A percentile compares a stretch with the other conserved stretches of the same genome.
Evolutionary conservation across 2,888 invertebrate species (phyloP).

Genomic region (Hyalella azteca): DNA sequence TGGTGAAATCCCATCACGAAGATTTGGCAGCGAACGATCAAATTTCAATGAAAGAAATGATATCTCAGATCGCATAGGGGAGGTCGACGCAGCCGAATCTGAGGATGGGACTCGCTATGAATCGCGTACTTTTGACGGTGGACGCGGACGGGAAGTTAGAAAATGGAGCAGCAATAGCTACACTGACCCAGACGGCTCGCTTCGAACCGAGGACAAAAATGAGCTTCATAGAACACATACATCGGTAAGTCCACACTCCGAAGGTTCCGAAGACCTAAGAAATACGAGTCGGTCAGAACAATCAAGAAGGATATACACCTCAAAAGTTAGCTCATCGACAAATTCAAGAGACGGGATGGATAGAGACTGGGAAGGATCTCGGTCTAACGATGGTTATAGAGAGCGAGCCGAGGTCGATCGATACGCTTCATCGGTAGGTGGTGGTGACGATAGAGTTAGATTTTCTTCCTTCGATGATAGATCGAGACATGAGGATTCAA

Average conservation of each 20-base stretch:
- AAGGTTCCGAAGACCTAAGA: not conserved
- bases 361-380: slow-evolving; percentile 8
- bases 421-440: not conserved
- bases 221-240: not conserved
- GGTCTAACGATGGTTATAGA: not conserved
- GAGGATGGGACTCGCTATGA: slow-evolving; percentile 14
- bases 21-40: not conserved
- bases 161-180: slow-evolving; percentile 8
- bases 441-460: not conserved
- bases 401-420: not conserved
- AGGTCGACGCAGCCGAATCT: not conserved
- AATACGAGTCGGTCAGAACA: slow-evolving; percentile 5
- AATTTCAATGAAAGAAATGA: not conserved
- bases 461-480: slow-evolving; percentile 20
- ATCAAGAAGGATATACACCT: not conserved
- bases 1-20: not conserved
- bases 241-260: not conserved
- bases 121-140: slow-evolving; percentile 7
- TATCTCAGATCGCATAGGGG: not conserved
- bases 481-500: not conserved
- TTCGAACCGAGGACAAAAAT: not conserved
- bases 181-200: not conserved
- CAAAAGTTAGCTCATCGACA: slow-evolving; percentile 5
- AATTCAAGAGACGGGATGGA: not conserved
- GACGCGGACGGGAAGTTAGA: slow-evolving; percentile 23